Percentiles rank a stretch among this genome's conserved stretches.
Evolutionary conservation across 2,888 invertebrate genomes (phyloP).

Genomic region (Drosophila quasianomalipes): DNA sequence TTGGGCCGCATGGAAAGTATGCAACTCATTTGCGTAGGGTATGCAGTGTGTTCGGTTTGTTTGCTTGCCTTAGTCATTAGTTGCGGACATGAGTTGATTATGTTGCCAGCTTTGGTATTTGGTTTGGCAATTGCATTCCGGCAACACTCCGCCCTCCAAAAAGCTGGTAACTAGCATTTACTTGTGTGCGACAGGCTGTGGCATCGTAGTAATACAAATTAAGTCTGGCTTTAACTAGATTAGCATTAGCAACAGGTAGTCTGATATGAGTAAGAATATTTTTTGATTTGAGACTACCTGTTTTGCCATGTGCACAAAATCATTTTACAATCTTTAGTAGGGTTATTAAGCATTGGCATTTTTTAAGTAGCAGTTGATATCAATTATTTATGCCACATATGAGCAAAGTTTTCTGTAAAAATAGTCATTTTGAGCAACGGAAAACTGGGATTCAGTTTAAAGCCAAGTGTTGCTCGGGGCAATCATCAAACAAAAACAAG

Average conservation of each 20-base stretch:
- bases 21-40: slow-evolving; percentile 24
- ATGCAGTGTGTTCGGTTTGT: slow-evolving; percentile 9
- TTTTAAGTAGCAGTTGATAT: neutral
- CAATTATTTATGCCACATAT: neutral
- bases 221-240: neutral
- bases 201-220: neutral
- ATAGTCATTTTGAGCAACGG: neutral
- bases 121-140: slow-evolving; percentile 19
- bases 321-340: neutral
- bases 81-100: slow-evolving; percentile 42
- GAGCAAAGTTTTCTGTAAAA: neutral
- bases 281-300: neutral
- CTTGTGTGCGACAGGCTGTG: neutral
- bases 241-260: neutral
- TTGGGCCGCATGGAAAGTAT: slow-evolving; percentile 20
- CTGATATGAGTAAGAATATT: neutral
- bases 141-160: neutral
- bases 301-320: neutral
- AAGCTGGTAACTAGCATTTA: slow-evolving; percentile 4
- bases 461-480: slow-evolving; percentile 31
- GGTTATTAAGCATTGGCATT: neutral
- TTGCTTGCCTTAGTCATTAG: slow-evolving; percentile 42
- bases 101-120: slow-evolving; percentile 27
- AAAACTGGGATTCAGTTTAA: slow-evolving; percentile 25
- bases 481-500: slow-evolving; percentile 29